Evolutionary conservation across 2,888 invertebrate genomes (phyloP), one percentile per base, ranked within the genome.

Genomic region (Melikaiella ostensackeni): DNA sequence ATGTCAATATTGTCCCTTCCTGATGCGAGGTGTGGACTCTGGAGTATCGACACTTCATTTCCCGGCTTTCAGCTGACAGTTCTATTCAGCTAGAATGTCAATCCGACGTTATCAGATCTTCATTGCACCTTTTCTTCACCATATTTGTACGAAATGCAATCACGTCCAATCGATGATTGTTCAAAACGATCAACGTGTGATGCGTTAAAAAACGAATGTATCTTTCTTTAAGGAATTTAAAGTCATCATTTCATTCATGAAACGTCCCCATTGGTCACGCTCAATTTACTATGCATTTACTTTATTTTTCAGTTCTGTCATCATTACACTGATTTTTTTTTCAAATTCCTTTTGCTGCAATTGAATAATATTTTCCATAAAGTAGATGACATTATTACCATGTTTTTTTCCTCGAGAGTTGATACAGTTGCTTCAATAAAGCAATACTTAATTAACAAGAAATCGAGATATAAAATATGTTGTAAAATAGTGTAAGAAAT

Each of bases 101-200:
- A 50, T 70, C 46, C 7, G 46, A 70, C 30, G 46, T 50, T 70
- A 70, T 70, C 70, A 70, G 70, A 70, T 70, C 70, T 70, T 66
- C 11, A 50, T 70, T 70, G 66, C 42, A 63, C 35, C 33, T 63
- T 63, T 46, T 66, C 42, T 66, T 46, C 7, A 66, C 46, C 16
- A 66, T 66, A 66, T 66, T 66, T 42, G 24, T 66, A 66, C 38
- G 9, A 38, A 63, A 33, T 35, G n/a, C 35, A 63, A 16, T n/a
- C 35, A 35, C 35, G 63, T 62, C 62, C 62, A 62, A 55, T 55
- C 21, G 9, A 9, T 59, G 59, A 59, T 33, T n/a, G 33, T 9
- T 38, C 16, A 35, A 35, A 38, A 35, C 11, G 35, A 63, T 35
- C 35, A 35, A 63, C 63, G 35, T 35, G 63, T 21, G 33, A 16